These are phyloP conservation scores for Polydrusus tereticollis DNA, from an alignment of 2,888 invertebrate genomes.

Conservation along the genomic window DNA sequence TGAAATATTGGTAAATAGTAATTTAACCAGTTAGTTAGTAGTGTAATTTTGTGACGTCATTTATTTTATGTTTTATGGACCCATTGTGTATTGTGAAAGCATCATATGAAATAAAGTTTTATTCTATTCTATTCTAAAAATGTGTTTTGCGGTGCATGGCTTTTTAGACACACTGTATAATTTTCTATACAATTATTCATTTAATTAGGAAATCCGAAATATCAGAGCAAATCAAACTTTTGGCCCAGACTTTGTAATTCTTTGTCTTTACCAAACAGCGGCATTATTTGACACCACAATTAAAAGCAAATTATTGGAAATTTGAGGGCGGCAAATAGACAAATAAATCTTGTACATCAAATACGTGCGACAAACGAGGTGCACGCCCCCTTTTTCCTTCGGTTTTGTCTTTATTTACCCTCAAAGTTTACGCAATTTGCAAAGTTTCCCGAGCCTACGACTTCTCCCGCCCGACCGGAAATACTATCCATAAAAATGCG, in stretches of 20 bases:
- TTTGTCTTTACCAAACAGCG: not conserved
- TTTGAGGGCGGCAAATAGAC: not conserved
- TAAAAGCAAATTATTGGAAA: constrained; percentile 1
- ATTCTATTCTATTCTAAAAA: no score
- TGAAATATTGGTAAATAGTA: no score
- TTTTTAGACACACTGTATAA: no score
- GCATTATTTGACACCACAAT: not conserved
- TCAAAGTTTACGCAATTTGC: not conserved
- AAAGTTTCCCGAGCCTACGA: not conserved
- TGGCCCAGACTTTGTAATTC: not conserved
- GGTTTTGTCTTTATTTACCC: not conserved
- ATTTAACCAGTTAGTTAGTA: no score
- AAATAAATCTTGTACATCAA: constrained; percentile 7
- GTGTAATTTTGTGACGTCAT: no score
- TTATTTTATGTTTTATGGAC: no score
- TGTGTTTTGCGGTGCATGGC: no score
- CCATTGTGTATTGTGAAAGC: no score
- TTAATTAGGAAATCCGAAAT: no score
- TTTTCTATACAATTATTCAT: no score
- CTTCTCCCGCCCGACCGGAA: not conserved
- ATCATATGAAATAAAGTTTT: no score
- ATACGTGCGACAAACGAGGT: constrained; percentile 5
- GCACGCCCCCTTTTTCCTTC: not conserved
- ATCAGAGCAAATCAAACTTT: not conserved
- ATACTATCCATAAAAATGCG: not conserved